Base-by-base conservation (phyloP, 2,113 vertebrate species). In the Aramus guarauna region DNA sequence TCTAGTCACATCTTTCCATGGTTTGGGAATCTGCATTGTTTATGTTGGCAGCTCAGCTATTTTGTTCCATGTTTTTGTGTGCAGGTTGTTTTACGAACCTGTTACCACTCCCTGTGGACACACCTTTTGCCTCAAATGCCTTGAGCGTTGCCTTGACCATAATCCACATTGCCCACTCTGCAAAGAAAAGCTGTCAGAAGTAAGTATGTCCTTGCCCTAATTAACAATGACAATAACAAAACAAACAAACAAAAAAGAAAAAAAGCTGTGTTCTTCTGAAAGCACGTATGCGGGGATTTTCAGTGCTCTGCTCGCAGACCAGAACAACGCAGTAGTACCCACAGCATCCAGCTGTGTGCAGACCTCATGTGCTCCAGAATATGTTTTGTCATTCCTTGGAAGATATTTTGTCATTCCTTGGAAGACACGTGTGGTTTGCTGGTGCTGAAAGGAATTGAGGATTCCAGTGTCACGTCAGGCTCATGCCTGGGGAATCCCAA, bases 41-140 rank as follows among this genome's bases (percentile, higher is more conserved):
- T 94, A 18, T 85, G 26, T 85, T 94, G 56, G 58, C 81, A 80
- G 48, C 88, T 94, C 80, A 96, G 58, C 8, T 69, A 79, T 85
- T 92, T 50, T 97, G 53, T 87, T 73, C 73, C 8, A 3, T 90
- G 73, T 81, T 82, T 85, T 64, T 5, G 13, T 80, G 29, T 96
- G 47, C 95, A 99, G 99, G 94, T 98, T 99, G 94, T 99, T 99
- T 96, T 99, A 99, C 19, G 99, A 99, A 92, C 99, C 99, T 18
- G 98, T 99, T 71, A 98, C 99, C 71, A 99, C 98, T 12, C 99
- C 99, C 69, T 99, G 99, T 84, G 99, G 99, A 95, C 99, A 99
- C 96, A 99, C 98, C 12, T 99, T 99, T 98, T 99, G 99, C 98
- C 98, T 99, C 73, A 99, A 99, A 98, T 99, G 99, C 98, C 98